These are phyloP conservation scores for Bombus huntii DNA, from an alignment of 1,140 invertebrate species.

Conservation along the genomic window DNA sequence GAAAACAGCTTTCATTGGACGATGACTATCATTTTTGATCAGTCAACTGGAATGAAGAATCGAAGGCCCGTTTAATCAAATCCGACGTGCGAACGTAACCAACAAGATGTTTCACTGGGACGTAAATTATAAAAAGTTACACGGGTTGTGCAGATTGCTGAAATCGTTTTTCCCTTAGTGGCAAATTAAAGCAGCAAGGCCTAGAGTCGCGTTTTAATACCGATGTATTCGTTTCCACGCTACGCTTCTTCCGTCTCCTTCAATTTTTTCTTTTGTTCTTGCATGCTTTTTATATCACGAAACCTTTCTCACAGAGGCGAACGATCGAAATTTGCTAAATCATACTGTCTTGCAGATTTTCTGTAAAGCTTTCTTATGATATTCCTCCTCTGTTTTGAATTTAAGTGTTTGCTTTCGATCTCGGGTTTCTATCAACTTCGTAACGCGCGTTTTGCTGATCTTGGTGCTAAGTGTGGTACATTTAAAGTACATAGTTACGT, in stretches of 20 bases:
- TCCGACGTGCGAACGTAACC: background rate
- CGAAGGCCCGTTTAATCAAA: background rate
- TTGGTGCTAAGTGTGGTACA: background rate
- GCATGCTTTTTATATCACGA: background rate
- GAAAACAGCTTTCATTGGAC: slow-evolving; percentile 37
- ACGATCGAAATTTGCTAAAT: background rate
- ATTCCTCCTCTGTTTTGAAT: background rate
- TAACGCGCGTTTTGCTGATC: background rate
- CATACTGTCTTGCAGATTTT: slow-evolving; percentile 11
- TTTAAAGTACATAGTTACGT: background rate
- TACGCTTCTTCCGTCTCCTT: background rate
- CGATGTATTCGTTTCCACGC: background rate
- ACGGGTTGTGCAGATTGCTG: background rate
- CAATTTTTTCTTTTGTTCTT: background rate
- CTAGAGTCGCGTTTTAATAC: background rate
- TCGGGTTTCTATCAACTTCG: background rate
- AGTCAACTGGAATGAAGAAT: background rate
- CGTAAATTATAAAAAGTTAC: slow-evolving; percentile 6
- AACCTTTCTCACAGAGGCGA: background rate
- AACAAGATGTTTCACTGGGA: background rate
- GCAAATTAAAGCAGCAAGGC: background rate
- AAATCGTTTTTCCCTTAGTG: background rate
- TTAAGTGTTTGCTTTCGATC: slow-evolving; percentile 1
- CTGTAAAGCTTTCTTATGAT: background rate
- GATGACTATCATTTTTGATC: slow-evolving; percentile 24